Evolutionary conservation across 2,113 vertebrate genomes (phyloP).

Genomic region (Odocoileus virginianus): DNA sequence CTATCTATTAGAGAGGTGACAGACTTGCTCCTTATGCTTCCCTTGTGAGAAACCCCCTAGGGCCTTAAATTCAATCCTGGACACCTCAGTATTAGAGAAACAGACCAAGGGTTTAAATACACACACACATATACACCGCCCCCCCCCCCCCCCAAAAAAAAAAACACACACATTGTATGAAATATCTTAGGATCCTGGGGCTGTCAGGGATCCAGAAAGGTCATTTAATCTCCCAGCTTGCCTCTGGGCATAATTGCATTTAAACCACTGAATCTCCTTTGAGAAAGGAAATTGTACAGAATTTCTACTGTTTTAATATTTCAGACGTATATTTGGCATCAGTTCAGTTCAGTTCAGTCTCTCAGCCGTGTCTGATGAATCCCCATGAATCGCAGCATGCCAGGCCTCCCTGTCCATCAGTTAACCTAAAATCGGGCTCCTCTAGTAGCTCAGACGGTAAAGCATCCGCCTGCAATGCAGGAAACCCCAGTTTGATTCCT

Average conservation of each 20-base stretch:
- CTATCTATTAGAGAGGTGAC: conserved; percentile 65
- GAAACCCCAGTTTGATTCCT: neutral
- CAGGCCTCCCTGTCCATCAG: too few species aligned
- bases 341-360: too few species aligned
- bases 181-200: conserved; percentile 27
- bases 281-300: neutral
- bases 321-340: neutral
- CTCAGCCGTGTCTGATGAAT: too few species aligned
- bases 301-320: conserved; percentile 16
- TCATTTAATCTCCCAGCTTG: conserved; percentile 43
- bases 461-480: neutral
- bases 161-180: neutral
- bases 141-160: too few species aligned
- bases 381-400: too few species aligned
- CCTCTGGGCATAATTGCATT: conserved; percentile 1
- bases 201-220: neutral
- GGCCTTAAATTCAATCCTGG: conserved; percentile 42
- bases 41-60: conserved; percentile 30
- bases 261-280: conserved; percentile 19
- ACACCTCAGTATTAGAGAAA: conserved; percentile 21
- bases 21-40: conserved; percentile 51
- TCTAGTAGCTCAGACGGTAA: neutral
- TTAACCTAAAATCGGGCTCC: neutral
- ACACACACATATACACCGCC: neutral
- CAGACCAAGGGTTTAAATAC: neutral